These are phyloP conservation scores for Spicauda simplicius DNA, from an alignment of 2,888 invertebrate species.

Conservation along the genomic window DNA sequence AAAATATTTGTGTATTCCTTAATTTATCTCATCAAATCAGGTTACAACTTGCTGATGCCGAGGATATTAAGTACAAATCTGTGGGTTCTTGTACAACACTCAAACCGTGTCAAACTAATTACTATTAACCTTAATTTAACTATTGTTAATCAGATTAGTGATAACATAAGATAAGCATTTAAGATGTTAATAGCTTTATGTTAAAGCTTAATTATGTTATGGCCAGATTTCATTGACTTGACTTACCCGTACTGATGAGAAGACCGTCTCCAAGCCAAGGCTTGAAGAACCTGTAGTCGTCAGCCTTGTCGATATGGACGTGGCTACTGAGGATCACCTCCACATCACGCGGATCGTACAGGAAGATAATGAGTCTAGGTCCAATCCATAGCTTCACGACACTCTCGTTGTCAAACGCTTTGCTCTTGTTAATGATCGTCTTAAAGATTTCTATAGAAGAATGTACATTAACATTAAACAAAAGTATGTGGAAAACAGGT, in stretches of 20 bases:
- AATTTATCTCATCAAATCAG: too few relatives aligned
- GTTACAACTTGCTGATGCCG: too few relatives aligned
- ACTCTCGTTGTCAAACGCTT: slow-evolving; percentile 79
- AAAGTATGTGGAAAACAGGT: background rate
- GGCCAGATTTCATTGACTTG: slow-evolving; percentile 27
- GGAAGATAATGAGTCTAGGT: slow-evolving; percentile 89
- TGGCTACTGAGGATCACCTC: slow-evolving; percentile 92
- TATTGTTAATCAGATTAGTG: too few relatives aligned
- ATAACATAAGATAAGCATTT: background rate
- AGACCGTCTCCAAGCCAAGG: slow-evolving; percentile 94
- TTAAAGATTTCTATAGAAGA: slow-evolving; percentile 87
- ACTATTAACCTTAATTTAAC: too few relatives aligned
- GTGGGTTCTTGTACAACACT: too few relatives aligned
- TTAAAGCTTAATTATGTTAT: background rate
- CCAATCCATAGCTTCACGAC: slow-evolving; percentile 91
- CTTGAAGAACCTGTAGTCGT: slow-evolving; percentile 91
- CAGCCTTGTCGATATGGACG: slow-evolving; percentile 91
- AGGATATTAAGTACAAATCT: too few relatives aligned
- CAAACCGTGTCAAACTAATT: too few relatives aligned
- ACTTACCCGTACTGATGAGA: slow-evolving; percentile 90
- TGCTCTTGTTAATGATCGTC: slow-evolving; percentile 82
- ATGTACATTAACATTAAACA: too few relatives aligned
- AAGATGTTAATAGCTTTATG: background rate
- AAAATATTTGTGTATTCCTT: too few relatives aligned
- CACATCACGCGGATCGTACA: slow-evolving; percentile 91